Percentiles rank a stretch among this genome's conserved stretches.
Evolutionary conservation across 2,888 invertebrate genomes (phyloP).

Genomic region (Ethmia dodecea): DNA sequence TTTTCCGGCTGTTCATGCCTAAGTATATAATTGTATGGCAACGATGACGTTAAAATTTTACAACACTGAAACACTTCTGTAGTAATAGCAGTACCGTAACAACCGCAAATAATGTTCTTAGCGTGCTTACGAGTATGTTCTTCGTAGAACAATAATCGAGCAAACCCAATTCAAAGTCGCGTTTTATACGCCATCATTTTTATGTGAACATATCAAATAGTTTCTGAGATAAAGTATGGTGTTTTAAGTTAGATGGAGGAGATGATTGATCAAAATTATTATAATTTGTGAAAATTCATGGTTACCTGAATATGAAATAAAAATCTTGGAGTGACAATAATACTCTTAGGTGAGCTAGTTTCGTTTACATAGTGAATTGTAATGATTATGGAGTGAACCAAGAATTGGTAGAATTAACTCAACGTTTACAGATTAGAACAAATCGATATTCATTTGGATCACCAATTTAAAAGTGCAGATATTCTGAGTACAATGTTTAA

Average conservation of each 20-base stretch:
- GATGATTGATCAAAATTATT: too few species aligned
- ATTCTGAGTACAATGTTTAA: constrained; percentile 45
- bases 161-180: constrained; percentile 32
- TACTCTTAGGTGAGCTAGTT: constrained; percentile 41
- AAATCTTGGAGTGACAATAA: constrained; percentile 51
- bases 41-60: too few species aligned
- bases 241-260: too few species aligned
- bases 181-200: too few species aligned
- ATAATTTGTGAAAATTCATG: too few species aligned
- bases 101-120: constrained; percentile 34
- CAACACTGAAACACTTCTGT: too few species aligned
- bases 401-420: constrained; percentile 6
- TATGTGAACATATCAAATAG: constrained; percentile 54
- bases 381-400: background rate
- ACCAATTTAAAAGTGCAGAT: constrained; percentile 36
- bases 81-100: too few species aligned
- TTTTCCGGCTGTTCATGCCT: too few species aligned
- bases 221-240: constrained; percentile 17
- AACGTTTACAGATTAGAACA: constrained; percentile 23
- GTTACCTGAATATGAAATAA: constrained; percentile 16
- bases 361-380: constrained; percentile 21
- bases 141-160: constrained; percentile 52
- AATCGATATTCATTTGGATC: constrained; percentile 26
- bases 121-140: constrained; percentile 6
- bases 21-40: too few species aligned